phyloP scores from a whole-genome alignment of 2,797 vertebrate species.

The Sardinella longiceps region DNA sequence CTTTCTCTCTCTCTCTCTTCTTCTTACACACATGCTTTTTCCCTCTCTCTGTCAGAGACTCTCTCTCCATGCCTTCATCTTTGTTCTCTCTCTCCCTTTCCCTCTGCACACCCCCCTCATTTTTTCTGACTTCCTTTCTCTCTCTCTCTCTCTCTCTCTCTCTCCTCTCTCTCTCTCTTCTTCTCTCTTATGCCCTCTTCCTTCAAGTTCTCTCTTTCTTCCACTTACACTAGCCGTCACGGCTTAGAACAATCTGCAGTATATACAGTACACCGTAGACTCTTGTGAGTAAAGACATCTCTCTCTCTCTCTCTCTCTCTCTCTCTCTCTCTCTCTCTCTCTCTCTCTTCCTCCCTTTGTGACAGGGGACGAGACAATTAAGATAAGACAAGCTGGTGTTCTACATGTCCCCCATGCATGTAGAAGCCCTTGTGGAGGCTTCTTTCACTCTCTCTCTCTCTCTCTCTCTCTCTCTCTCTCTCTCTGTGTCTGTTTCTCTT shows the following conservation, averaged over 20 bases:
- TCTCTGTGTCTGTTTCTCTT: neutral
- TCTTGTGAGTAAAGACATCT: neutral
- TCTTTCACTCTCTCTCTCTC: neutral
- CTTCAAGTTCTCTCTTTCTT: neutral
- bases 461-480: neutral
- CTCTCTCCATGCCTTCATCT: slow-evolving; percentile 22
- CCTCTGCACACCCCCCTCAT: slow-evolving; percentile 34
- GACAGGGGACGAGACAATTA: slow-evolving; percentile 44
- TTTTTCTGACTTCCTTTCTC: slow-evolving; percentile 39
- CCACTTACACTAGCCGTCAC: neutral
- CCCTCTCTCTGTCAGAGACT: neutral
- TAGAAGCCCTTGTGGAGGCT: neutral
- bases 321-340: neutral
- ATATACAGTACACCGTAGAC: neutral
- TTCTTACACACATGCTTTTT: neutral
- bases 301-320: neutral
- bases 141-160: neutral
- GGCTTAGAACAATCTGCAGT: neutral
- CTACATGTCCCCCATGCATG: slow-evolving; percentile 15
- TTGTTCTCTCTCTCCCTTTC: slow-evolving; percentile 35
- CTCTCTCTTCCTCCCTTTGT: slow-evolving; percentile 33
- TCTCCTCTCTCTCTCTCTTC: neutral
- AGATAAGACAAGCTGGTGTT: slow-evolving; percentile 1
- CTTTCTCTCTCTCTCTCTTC: neutral
- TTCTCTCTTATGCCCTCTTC: neutral